Evolutionary conservation across 1,140 invertebrate species (phyloP), one percentile per base, ranked within the genome.

Genomic region (Eueides isabella): DNA sequence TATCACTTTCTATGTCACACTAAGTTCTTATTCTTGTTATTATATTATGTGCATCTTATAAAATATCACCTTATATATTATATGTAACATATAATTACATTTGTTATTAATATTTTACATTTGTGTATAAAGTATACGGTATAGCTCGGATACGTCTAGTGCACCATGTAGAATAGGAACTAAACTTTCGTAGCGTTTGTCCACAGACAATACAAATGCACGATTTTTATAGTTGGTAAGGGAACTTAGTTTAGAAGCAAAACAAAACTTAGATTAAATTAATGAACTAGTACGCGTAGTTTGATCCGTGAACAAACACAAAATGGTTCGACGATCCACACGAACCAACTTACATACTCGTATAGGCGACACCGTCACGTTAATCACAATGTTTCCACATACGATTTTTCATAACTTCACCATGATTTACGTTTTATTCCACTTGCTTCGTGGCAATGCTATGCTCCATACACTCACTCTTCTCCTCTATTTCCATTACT

Each of bases 391-490:
- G 26, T 68, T 64, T 31, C 48, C 29, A 82, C 75, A 75, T 65
- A 9, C n/a, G n/a, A n/a, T 16, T 63, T 71, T 77, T 76, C 75
- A 75, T 72, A 64, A 71, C 69, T 79, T 81, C 80, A 84, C 78
- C 82, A 85, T 86, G 71, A 82, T 82, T 82, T 82, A 86, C 80
- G 78, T 87, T 85, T 84, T 87, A 82, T 87, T 85, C 82, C 84
- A 90, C 82, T 85, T 79, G 91, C 91, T 92, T 92, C 83, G 87
- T 92, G 89, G 91, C 91, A 85, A 89, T 82, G 90, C 91, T 92
- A 88, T 91, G 80, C 88, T 90, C 85, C 77, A 74, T 72, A 84
- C 79, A 85, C 80, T 85, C 78, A 81, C 71, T 78, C 67, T 79
- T 74, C 63, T 76, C 74, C 72, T 76, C 69, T 82, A 70, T 83